Conservation (phyloP, 2,113 vertebrate genomes). For the Atlantisia rogersi region DNA sequence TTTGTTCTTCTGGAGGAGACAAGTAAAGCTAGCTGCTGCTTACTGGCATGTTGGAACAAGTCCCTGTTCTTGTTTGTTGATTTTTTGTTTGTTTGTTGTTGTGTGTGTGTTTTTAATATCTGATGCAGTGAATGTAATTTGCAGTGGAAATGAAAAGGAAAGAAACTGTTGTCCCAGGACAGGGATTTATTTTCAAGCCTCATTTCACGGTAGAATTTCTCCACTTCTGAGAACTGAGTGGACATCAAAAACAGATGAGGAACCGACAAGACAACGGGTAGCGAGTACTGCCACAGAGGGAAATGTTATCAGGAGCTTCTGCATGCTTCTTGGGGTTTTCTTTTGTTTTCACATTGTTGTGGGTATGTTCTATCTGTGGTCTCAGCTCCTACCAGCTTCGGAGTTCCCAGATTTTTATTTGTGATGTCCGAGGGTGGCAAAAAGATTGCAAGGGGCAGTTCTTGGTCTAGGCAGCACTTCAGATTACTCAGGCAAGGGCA, state of each 20-base stretch:
- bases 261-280: not conserved
- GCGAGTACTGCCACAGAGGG: not conserved
- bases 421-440: not conserved
- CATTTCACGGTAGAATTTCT: not conserved
- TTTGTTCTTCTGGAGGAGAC: not conserved
- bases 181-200: not conserved
- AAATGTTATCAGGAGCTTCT: not conserved
- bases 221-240: not conserved
- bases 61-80: not conserved
- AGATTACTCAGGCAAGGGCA: not conserved
- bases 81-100: not conserved
- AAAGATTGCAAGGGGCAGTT: not conserved
- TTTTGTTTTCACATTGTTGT: not conserved
- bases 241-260: not conserved
- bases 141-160: not conserved
- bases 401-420: not conserved
- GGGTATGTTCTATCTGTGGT: not conserved
- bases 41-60: not conserved
- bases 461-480: not conserved
- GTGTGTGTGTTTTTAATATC: not conserved
- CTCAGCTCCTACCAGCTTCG: not conserved
- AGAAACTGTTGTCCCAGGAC: not conserved
- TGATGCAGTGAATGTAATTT: not conserved
- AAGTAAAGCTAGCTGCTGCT: not conserved
- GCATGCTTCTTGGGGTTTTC: rapidly evolving